These are phyloP conservation scores for Chiloscyllium plagiosum DNA, from an alignment of 2,113 vertebrate genomes.

Conservation along the genomic window DNA sequence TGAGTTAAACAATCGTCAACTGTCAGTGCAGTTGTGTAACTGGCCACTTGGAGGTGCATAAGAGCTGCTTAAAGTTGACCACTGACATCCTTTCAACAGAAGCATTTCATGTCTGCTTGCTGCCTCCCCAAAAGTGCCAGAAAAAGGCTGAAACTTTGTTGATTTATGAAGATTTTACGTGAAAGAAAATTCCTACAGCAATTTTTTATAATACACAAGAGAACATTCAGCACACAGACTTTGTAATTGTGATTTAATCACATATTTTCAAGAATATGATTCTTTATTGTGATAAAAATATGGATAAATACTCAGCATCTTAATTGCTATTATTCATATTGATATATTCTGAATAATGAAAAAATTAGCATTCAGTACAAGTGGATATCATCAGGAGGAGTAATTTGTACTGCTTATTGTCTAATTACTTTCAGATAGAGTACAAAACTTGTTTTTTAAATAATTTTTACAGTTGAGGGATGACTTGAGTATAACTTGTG, in stretches of 20 bases:
- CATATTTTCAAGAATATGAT: background rate
- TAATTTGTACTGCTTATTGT: background rate
- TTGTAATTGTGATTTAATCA: background rate
- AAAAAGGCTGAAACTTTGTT: background rate
- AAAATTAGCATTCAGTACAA: background rate
- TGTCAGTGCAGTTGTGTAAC: background rate
- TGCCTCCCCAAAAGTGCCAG: background rate
- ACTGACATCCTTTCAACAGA: background rate
- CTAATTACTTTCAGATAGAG: too few species aligned
- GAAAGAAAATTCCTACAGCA: background rate
- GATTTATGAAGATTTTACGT: too few species aligned
- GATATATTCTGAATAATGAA: background rate
- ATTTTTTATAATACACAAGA: background rate
- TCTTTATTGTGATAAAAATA: background rate
- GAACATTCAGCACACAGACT: background rate
- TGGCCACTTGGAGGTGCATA: slow-evolving; percentile 2
- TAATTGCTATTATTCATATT: background rate
- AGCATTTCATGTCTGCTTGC: background rate
- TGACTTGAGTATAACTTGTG: too few species aligned
- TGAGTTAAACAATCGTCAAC: background rate
- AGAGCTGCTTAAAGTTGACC: background rate
- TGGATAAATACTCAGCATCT: background rate
- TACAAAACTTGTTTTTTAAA: too few species aligned
- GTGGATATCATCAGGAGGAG: background rate
- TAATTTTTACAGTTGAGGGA: too few species aligned